phyloP scores from a whole-genome alignment of 2,797 vertebrate genomes.

The Sarcophilus harrisii region DNA sequence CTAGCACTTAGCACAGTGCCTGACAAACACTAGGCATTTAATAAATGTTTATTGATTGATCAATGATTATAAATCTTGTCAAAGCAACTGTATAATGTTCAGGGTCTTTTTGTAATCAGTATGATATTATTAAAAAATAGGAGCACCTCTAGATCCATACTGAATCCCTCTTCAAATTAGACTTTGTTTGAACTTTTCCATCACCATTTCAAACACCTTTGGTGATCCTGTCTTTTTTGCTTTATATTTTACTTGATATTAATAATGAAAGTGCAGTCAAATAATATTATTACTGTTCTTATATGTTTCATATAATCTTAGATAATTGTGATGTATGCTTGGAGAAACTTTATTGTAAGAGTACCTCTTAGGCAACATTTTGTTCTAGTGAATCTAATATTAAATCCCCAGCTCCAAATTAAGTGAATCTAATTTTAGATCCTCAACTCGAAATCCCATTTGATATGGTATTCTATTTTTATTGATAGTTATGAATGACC shows the following conservation, averaged over 20 bases:
- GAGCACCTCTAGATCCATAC: neutral
- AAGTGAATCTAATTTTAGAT: neutral
- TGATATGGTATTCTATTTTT: neutral
- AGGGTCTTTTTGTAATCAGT: neutral
- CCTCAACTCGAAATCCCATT: neutral
- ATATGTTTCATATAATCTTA: neutral
- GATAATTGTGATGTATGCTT: neutral
- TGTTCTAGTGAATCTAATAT: neutral
- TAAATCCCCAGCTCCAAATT: neutral
- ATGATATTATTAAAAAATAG: neutral
- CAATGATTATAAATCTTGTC: neutral
- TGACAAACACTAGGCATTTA: neutral
- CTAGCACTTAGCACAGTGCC: neutral
- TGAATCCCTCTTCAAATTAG: neutral
- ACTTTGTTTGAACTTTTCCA: neutral
- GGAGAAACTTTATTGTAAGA: neutral
- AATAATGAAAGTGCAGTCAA: neutral
- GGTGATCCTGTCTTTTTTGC: neutral
- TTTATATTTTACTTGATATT: neutral
- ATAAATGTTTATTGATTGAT: neutral
- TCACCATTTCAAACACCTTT: neutral
- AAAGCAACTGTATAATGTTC: neutral
- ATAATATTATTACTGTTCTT: neutral
- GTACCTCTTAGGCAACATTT: neutral
- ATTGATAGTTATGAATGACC: neutral